Evolutionary conservation across 2,888 invertebrate genomes (phyloP), one percentile per base, ranked within the genome.

Genomic region (Heliconius aoede): DNA sequence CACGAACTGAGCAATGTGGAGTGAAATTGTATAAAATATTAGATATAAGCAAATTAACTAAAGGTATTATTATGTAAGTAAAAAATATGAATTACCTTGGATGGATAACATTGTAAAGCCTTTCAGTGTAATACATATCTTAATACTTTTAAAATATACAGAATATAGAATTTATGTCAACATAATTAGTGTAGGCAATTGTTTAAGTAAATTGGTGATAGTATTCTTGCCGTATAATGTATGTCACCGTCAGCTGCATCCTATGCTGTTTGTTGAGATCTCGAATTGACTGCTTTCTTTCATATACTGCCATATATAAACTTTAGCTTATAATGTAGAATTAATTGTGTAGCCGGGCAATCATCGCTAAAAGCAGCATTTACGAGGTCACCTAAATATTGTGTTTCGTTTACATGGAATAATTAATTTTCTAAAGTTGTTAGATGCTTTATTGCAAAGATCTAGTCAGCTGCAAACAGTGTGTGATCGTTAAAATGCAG

Each of bases 221-320:
- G 71, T 80, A 83, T 80, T 83, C 83, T 84, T 85, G 84, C 83
- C 84, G 26, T 61, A 68, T 55, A 55, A 60, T 60, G n/a, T 71
- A 51, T 64, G 46, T 75, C 30, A 60, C 46, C 18, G 30, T 75
- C 40, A 69, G 46, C 68, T 51, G 40, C 28, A 60, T 30, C 72
- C 68, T 83, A 87, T 90, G 91, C 91, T 92, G 92, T 90, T 92
- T 91, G 90, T 90, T 90, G 80, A 81, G 86, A 88, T 88, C 89
- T 89, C 87, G 86, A 87, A 88, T 91, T 87, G 87, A 88, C 81
- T 86, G 90, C 90, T 90, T 88, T 90, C 89, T 90, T 87, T 90
- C 89, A 89, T 89, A 90, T 87, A 91, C 91, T 91, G 91, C 90
- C 91, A 91, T 91, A 91, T 91, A 88, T 55, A 82, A 85, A 73